Percentiles rank a stretch among this genome's conserved stretches.
Conservation (phyloP, 2,113 vertebrate species). For the Leucopsar rothschildi region DNA sequence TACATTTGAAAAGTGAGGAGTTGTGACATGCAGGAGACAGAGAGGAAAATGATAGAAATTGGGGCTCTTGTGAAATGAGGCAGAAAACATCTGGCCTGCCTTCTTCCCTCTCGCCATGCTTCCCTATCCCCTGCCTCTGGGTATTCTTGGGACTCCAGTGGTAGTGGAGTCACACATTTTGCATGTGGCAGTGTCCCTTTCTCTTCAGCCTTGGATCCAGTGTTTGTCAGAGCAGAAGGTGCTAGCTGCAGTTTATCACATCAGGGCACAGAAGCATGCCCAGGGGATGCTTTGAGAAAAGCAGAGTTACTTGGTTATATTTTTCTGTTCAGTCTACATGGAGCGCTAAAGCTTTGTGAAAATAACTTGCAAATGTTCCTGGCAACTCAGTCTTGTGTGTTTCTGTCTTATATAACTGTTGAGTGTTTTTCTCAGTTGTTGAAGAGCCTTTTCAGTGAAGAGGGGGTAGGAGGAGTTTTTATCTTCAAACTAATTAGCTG, state of each 20-base stretch:
- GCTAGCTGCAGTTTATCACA: neutral
- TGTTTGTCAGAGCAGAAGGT: neutral
- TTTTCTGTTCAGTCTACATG: neutral
- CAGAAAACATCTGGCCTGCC: neutral
- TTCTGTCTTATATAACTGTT: neutral
- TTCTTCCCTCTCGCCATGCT: neutral
- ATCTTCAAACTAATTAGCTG: slow-evolving; percentile 19
- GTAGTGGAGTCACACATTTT: neutral
- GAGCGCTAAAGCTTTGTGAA: neutral
- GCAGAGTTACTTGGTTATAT: neutral
- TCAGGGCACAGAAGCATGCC: neutral
- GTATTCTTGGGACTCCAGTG: neutral
- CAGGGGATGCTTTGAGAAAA: neutral
- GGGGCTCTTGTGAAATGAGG: fast-evolving
- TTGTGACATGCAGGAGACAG: neutral
- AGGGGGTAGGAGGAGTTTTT: neutral
- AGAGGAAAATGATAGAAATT: neutral
- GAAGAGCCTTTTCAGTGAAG: neutral
- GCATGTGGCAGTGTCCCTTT: neutral
- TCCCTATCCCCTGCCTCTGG: neutral
- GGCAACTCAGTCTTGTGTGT: fast-evolving
- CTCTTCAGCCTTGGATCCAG: fast-evolving
- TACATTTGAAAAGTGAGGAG: neutral
- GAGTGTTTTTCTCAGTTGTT: neutral
- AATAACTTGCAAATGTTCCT: neutral